Conservation (phyloP, 2,113 vertebrate genomes). For the Phodopus roborovskii region DNA sequence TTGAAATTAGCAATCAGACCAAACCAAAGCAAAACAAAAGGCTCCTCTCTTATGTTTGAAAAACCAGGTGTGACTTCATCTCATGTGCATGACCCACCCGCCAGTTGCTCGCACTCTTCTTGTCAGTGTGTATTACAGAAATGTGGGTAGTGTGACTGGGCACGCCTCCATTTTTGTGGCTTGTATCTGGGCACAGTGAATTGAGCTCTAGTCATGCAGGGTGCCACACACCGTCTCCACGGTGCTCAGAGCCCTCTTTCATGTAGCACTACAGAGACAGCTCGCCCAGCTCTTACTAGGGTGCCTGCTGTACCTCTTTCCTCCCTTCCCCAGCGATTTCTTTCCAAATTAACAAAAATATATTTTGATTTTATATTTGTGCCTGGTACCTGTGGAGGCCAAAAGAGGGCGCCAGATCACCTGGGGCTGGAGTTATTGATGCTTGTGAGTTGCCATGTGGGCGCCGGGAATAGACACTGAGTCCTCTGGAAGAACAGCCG, state of each 20-base stretch:
- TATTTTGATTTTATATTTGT: neutral
- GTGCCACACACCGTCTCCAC: fast-evolving
- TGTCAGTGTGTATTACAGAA: neutral
- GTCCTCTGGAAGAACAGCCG: neutral
- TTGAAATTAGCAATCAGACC: neutral
- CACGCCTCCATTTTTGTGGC: too few relatives aligned
- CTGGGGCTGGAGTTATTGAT: neutral
- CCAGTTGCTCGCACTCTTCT: neutral
- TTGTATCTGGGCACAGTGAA: neutral
- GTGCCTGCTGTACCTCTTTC: neutral
- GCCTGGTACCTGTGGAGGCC: neutral
- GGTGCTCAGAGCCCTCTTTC: neutral
- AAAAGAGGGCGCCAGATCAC: neutral
- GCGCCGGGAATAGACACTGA: neutral
- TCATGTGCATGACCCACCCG: neutral
- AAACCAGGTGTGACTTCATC: neutral
- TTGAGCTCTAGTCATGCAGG: fast-evolving
- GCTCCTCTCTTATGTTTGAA: neutral
- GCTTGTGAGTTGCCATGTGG: neutral
- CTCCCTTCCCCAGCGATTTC: neutral
- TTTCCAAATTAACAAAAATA: too few relatives aligned
- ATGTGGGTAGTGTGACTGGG: neutral
- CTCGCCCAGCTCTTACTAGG: neutral
- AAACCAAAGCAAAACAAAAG: neutral
- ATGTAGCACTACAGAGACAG: neutral